Evolutionary conservation across 2,113 vertebrate species (phyloP), one percentile per base, ranked within the genome.

Genomic region (Paraplagusia blochii): DNA sequence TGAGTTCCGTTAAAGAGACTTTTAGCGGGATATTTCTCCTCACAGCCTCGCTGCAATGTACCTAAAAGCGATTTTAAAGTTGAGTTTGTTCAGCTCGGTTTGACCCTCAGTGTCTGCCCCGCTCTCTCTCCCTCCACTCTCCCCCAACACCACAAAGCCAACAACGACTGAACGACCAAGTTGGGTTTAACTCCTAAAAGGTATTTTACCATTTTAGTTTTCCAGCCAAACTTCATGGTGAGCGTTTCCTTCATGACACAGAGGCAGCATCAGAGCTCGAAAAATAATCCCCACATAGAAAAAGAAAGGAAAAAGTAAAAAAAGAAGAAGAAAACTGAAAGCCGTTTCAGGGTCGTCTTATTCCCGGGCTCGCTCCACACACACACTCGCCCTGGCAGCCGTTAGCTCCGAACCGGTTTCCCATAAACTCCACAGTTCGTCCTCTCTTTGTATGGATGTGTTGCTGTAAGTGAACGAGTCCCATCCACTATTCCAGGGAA

Each of bases 181-280:
- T n/a, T 29, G 38, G 16, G 57, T 63, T 55, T 14, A 29, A 40
- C 19, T 13, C 44, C 29, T n/a, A n/a, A n/a, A n/a, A n/a, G n/a
- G n/a, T n/a, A n/a, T n/a, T 65, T 93, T 94, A 96, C 94, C 95
- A 95, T 96, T 91, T 95, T 96, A 94, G 88, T 90, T 92, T 89
- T 94, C 94, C 94, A 95, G 87, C 92, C 92, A 90, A 95, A 92
- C 91, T 92, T 94, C 95, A 96, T 96, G 84, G 90, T 94, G 88
- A 91, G 86, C 48, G 85, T 75, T 88, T 91, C 88, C 86, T 82
- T 87, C 90, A 85, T 90, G 77, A 58, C 89, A 83, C 76, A 77
- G 75, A 34, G 71, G 81, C 87, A 70, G 87, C 90, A 92, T 93
- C 82, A 71, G 88, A 87, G 70, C 78, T 54, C 18, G 56, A 34